phyloP scores from a whole-genome alignment of 2,113 vertebrate genomes.

The Silurus asotus region DNA sequence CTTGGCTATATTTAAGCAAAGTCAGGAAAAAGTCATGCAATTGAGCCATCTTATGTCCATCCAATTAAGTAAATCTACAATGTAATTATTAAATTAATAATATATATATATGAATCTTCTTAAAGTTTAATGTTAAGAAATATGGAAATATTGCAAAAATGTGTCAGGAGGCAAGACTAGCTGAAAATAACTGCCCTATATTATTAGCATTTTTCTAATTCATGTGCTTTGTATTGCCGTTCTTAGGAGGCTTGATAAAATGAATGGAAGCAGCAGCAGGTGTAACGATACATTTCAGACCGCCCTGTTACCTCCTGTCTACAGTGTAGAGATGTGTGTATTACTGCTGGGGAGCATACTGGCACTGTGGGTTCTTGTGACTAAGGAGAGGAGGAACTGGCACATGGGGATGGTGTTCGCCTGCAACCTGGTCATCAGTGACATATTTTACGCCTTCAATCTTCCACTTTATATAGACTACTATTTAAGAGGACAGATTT shows the following conservation, averaged over 20 bases:
- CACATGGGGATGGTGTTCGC: slow-evolving; percentile 75
- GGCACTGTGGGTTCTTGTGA: slow-evolving; percentile 68
- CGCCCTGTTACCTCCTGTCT: slow-evolving; percentile 62
- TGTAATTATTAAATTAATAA: background rate
- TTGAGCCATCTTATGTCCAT: too few species aligned
- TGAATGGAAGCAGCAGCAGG: background rate
- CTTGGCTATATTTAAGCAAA: too few species aligned
- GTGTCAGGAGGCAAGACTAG: background rate
- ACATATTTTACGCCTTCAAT: slow-evolving; percentile 76
- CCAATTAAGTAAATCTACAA: background rate
- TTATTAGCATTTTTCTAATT: background rate
- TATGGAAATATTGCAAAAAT: background rate
- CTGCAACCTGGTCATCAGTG: slow-evolving; percentile 78
- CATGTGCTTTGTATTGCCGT: background rate
- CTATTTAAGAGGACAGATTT: slow-evolving; percentile 65
- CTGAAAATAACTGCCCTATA: background rate
- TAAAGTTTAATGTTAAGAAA: background rate
- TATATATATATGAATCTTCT: too few species aligned
- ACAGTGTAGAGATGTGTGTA: slow-evolving; percentile 64
- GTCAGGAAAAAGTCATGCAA: too few species aligned
- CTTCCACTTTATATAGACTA: slow-evolving; percentile 75
- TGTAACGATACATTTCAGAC: slow-evolving; percentile 45
- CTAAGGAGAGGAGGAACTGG: slow-evolving; percentile 68
- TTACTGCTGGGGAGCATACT: slow-evolving; percentile 69
- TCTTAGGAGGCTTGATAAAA: slow-evolving; percentile 14